These are phyloP conservation scores for Takifugu ocellatus DNA, from an alignment of 2,797 vertebrate species.

Conservation along the genomic window DNA sequence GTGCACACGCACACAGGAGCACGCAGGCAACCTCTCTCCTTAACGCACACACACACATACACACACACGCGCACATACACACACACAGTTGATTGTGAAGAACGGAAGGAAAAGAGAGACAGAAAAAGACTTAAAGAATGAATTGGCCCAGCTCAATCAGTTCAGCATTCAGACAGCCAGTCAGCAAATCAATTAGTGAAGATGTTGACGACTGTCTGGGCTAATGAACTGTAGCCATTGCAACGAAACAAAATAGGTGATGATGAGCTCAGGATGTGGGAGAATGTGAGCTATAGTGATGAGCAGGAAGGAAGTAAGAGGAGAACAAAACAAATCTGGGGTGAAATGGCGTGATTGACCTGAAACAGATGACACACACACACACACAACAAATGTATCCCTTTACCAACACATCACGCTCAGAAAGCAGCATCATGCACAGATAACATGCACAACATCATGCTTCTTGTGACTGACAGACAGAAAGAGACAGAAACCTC, in stretches of 20 bases:
- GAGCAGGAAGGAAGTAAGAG: slow-evolving; percentile 55
- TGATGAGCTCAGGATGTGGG: slow-evolving; percentile 83
- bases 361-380: slow-evolving; percentile 53
- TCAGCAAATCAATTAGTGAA: slow-evolving; percentile 61
- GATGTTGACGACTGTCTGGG: slow-evolving; percentile 63
- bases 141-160: slow-evolving; percentile 61
- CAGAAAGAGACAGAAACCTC: slow-evolving; percentile 28
- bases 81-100: slow-evolving; percentile 74
- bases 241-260: slow-evolving; percentile 87
- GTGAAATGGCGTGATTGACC: slow-evolving; percentile 31
- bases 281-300: slow-evolving; percentile 45
- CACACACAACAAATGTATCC: slow-evolving; percentile 47
- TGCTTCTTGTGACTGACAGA: slow-evolving; percentile 61
- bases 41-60: slow-evolving; percentile 43
- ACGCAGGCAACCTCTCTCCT: slow-evolving; percentile 49
- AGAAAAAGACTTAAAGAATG: slow-evolving; percentile 46
- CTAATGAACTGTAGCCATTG: slow-evolving; percentile 80
- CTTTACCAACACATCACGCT: slow-evolving; percentile 51
- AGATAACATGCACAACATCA: slow-evolving; percentile 82
- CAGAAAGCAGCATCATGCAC: slow-evolving; percentile 81
- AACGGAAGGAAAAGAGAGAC: slow-evolving; percentile 28
- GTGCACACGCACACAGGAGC: slow-evolving; percentile 55
- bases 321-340: slow-evolving; percentile 27
- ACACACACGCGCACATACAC: slow-evolving; percentile 49
- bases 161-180: slow-evolving; percentile 59